A percentile compares a stretch with the other conserved stretches of the same genome.
Evolutionary conservation across 2,797 vertebrate genomes (phyloP).

Genomic region (Muraenolepis orangiensis): DNA sequence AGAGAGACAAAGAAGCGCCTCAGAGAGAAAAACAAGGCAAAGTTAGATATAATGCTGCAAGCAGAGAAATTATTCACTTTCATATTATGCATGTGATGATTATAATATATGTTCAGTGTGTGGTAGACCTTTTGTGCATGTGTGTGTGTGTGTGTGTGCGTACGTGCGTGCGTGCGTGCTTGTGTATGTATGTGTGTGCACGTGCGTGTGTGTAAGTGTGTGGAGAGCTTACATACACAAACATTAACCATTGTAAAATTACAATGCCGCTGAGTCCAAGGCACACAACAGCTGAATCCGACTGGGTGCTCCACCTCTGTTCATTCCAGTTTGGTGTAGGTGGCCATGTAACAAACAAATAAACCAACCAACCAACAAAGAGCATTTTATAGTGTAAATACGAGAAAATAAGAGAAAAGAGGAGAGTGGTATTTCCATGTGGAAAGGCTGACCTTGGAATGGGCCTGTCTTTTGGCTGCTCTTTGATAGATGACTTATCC

Average conservation of each 20-base stretch:
- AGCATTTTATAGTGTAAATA: slow-evolving; percentile 37
- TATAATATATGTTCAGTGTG: slow-evolving; percentile 10
- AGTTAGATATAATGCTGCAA: not conserved
- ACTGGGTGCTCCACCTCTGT: slow-evolving; percentile 47
- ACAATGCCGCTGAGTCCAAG: slow-evolving; percentile 28
- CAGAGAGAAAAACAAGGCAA: not conserved
- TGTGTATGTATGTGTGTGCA: slow-evolving; percentile 33
- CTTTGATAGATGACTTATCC: slow-evolving; percentile 52
- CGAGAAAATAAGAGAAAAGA: not conserved
- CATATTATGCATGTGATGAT: not conserved
- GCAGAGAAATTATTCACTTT: slow-evolving; percentile 13
- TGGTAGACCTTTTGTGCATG: slow-evolving; percentile 31
- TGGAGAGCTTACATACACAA: slow-evolving; percentile 1
- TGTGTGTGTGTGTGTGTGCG: not conserved
- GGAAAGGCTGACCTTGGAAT: slow-evolving; percentile 55
- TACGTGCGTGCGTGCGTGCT: slow-evolving; percentile 32
- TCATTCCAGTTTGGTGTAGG: slow-evolving; percentile 39
- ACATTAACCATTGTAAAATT: slow-evolving; percentile 34
- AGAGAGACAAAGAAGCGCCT: no score
- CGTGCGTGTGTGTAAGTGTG: slow-evolving; percentile 19
- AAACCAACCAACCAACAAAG: not conserved
- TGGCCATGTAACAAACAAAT: not conserved
- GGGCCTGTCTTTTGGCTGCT: slow-evolving; percentile 36
- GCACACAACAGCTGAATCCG: slow-evolving; percentile 26
- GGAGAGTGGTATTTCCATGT: not conserved